These are phyloP conservation scores for Coelinius sp. DNA, from an alignment of 2,888 invertebrate genomes.

Conservation along the genomic window DNA sequence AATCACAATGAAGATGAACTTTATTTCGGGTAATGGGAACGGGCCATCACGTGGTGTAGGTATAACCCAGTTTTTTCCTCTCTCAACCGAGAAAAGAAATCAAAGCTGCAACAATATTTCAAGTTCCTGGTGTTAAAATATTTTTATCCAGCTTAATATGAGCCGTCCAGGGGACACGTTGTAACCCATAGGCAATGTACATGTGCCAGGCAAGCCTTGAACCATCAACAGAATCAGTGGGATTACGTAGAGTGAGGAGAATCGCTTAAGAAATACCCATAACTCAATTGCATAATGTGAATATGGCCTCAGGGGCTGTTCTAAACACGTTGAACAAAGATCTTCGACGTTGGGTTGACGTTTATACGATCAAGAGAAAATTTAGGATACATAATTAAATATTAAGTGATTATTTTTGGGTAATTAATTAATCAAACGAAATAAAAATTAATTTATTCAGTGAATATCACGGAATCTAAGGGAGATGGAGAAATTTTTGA, in stretches of 20 bases:
- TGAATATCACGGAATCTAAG: too few relatives aligned
- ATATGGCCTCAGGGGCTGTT: conserved; percentile 10
- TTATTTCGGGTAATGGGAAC: conserved; percentile 21
- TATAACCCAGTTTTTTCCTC: conserved; percentile 7
- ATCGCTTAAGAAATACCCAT: not conserved
- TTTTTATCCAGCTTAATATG: too few relatives aligned
- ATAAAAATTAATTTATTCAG: too few relatives aligned
- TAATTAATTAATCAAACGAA: not conserved
- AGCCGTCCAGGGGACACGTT: too few relatives aligned
- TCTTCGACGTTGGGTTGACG: conserved; percentile 50
- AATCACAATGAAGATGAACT: not conserved
- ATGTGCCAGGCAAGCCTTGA: not conserved
- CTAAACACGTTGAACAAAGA: not conserved
- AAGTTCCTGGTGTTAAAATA: not conserved
- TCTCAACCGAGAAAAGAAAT: not conserved
- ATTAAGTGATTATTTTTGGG: not conserved
- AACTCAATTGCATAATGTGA: conserved; percentile 5
- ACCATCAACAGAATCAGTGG: conserved; percentile 1
- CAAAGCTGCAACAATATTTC: not conserved
- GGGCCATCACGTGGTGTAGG: conserved; percentile 2
- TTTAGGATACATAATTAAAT: conserved; percentile 41
- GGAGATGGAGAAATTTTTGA: too few relatives aligned
- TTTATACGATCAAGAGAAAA: conserved; percentile 58
- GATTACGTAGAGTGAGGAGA: conserved; percentile 14
- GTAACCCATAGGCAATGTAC: not conserved